Base-by-base conservation (phyloP, 1,140 invertebrate genomes). In the Mactra quadrangularis region DNA sequence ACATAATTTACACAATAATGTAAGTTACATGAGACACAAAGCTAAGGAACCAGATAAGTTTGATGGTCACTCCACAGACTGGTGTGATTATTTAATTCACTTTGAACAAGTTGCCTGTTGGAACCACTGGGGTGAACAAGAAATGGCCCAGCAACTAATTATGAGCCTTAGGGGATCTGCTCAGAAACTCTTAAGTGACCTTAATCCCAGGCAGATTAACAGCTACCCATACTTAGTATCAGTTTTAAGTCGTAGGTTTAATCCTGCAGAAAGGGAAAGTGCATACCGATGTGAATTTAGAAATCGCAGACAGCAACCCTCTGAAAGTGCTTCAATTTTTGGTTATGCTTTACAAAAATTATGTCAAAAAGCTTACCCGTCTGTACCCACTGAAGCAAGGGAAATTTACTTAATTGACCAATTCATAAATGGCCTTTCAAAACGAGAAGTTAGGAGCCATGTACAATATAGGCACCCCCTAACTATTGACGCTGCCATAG, bases 71-170 rank as follows among this genome's bases (percentile, higher is more conserved):
- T 55, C 33, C 13, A 27, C 50, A n/a, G 78, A 71, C 17, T 81
- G 52, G 66, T 15, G 29, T 11, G 78, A 82, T 45, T 82, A 82
- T 41, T 27, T 82, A 0, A 45, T 82, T 13, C 81, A 83, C 19
- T 83, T 83, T 50, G 81, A 76, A 62, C 33, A 76, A 35, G 62
- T 74, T n/a, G 60, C 60, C 4, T 25, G 41, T 1, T 76, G 71
- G 81, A 83, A 83, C 33, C 3, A 53, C 0, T 83, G 81, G 72
- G 71, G 19, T 31, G 25, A 53, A 3, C 25, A 35, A 53, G 85
- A 83, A 64, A 76, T 68, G 64, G 84, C 66, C 22, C 84, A 86
- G 79, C 75, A 86, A 52, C 33, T 86, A 19, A 22, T 59, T 25
- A 85, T 85, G 84, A 76, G 60, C 22, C 35, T 64, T n/a, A 41